Percentiles rank a stretch among this genome's conserved stretches.
phyloP scores from a whole-genome alignment of 2,113 vertebrate genomes.

The Anhinga rufa region DNA sequence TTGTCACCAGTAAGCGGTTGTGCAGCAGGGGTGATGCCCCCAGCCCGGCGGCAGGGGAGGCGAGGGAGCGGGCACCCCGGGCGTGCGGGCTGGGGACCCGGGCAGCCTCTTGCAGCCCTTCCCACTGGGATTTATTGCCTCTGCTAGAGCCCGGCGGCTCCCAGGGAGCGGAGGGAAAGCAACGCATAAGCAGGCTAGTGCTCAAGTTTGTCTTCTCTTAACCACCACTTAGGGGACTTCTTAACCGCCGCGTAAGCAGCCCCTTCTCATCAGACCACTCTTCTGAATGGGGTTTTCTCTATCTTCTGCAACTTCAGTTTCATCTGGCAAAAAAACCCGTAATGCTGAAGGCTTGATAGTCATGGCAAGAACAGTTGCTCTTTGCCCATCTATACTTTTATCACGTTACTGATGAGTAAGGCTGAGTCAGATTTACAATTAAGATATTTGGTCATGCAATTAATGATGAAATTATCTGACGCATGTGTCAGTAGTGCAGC shows the following conservation, averaged over 20 bases:
- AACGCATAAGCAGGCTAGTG: background rate
- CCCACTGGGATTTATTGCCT: too few relatives aligned
- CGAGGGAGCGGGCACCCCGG: accelerated
- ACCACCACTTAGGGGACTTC: background rate
- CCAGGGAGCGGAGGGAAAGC: background rate
- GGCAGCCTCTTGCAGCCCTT: background rate
- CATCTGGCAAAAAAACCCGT: background rate
- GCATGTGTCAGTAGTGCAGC: background rate
- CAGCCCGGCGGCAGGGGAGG: background rate
- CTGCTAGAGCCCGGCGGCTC: background rate
- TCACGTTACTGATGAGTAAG: background rate
- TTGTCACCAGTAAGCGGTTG: background rate
- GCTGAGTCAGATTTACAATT: constrained; percentile 35
- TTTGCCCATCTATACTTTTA: background rate
- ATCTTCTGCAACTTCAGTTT: background rate
- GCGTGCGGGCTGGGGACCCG: background rate
- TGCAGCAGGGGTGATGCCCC: accelerated
- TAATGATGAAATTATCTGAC: background rate
- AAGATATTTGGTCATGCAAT: constrained; percentile 20
- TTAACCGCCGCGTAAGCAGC: background rate
- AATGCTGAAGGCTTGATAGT: background rate
- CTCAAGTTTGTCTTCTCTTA: background rate
- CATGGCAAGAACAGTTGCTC: background rate
- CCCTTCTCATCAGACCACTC: background rate
- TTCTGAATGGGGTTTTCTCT: background rate